A percentile compares a stretch with the other conserved stretches of the same genome.
These are phyloP conservation scores for Patella ulyssiponensis DNA, from an alignment of 2,888 invertebrate species.

Conservation along the genomic window DNA sequence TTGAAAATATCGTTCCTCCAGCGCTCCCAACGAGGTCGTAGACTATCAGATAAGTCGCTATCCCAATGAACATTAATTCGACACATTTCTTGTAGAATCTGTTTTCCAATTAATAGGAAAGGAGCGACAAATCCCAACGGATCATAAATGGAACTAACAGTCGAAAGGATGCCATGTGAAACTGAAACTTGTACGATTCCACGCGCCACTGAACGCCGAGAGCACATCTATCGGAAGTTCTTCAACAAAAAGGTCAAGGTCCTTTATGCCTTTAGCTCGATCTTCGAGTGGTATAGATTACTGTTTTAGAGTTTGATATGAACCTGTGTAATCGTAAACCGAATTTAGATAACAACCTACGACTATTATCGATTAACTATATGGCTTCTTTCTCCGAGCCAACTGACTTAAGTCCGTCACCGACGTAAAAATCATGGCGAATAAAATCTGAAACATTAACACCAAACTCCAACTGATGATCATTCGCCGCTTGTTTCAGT, in stretches of 20 bases:
- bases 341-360: conserved; percentile 18
- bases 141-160: conserved; percentile 19
- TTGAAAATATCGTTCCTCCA: background rate
- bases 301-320: conserved; percentile 41
- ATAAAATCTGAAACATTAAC: conserved; percentile 34
- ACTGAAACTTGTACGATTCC: background rate
- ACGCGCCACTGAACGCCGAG: conserved; percentile 6
- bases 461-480: conserved; percentile 24
- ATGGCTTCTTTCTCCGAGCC: too few relatives aligned
- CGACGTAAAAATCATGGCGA: conserved; percentile 41
- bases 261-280: conserved; percentile 28
- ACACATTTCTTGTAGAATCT: conserved; percentile 25
- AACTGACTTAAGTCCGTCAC: conserved; percentile 34
- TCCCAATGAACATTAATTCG: conserved; percentile 17
- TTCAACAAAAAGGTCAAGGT: conserved; percentile 15
- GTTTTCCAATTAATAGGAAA: conserved; percentile 21
- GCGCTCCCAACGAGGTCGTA: conserved; percentile 2
- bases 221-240: conserved; percentile 3
- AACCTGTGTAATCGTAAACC: conserved; percentile 44
- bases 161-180: conserved; percentile 5
- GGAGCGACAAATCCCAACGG: conserved; percentile 27
- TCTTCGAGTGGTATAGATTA: conserved; percentile 38
- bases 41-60: conserved; percentile 13
- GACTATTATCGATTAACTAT: too few relatives aligned
- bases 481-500: conserved; percentile 26